phyloP scores from a whole-genome alignment of 2,888 invertebrate species.

The Ethmia dodecea region DNA sequence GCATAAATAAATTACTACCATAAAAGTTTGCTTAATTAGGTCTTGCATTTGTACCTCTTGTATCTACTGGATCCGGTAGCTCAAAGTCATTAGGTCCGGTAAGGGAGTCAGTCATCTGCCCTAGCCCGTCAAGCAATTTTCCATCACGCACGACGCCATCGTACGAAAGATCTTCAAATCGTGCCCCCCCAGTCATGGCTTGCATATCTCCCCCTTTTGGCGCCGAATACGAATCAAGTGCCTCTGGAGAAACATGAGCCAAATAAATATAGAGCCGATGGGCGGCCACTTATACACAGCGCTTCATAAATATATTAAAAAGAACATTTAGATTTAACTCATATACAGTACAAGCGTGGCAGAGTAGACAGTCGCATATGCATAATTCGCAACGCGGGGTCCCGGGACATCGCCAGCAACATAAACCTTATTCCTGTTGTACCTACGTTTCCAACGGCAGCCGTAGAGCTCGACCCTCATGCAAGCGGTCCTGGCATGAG shows the following conservation, averaged over 20 bases:
- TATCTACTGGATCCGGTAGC: conserved; percentile 75
- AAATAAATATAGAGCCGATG: conserved; percentile 41
- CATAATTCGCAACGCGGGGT: conserved; percentile 14
- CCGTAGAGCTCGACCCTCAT: conserved; percentile 95
- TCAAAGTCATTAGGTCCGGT: conserved; percentile 82
- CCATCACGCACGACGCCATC: conserved; percentile 81
- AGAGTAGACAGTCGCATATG: conserved; percentile 1
- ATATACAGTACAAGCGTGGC: not conserved
- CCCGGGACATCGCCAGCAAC: conserved; percentile 51
- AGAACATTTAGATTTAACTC: no score
- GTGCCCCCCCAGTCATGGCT: conserved; percentile 80
- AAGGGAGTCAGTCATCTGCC: conserved; percentile 88
- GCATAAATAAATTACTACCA: not conserved
- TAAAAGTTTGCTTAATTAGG: not conserved
- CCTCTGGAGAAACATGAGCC: conserved; percentile 73
- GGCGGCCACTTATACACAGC: conserved; percentile 37
- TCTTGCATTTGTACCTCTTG: conserved; percentile 60
- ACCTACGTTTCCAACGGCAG: conserved; percentile 80
- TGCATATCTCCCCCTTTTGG: conserved; percentile 81
- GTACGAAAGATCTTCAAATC: conserved; percentile 88
- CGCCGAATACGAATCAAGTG: conserved; percentile 81
- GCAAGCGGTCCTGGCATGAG: conserved; percentile 91
- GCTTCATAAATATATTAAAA: not conserved
- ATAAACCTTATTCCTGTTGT: conserved; percentile 16
- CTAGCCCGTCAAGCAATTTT: conserved; percentile 82